Conservation (phyloP, 2,888 invertebrate species). For the Tuta absoluta region DNA sequence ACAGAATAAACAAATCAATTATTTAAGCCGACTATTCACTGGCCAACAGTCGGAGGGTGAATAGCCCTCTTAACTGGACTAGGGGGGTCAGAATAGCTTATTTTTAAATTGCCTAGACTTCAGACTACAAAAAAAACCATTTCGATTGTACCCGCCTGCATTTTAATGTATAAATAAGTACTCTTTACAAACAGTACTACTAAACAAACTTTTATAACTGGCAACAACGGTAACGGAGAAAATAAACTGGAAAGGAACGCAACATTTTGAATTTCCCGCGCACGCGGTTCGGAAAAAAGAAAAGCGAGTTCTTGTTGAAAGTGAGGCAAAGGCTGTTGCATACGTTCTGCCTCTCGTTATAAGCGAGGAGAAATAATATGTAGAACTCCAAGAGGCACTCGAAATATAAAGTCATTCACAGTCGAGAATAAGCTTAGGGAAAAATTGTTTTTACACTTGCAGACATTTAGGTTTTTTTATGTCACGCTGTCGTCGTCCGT, state of each 20-base stretch:
- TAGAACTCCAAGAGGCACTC: slow-evolving; percentile 23
- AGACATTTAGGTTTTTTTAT: background rate
- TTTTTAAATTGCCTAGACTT: slow-evolving; percentile 17
- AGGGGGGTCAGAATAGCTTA: slow-evolving; percentile 13
- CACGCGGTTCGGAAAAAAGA: slow-evolving; percentile 20
- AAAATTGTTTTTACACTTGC: slow-evolving; percentile 6
- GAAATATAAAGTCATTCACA: slow-evolving; percentile 30
- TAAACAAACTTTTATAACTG: background rate
- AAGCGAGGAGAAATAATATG: slow-evolving; percentile 30
- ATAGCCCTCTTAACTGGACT: slow-evolving; percentile 19
- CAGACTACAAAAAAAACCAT: background rate
- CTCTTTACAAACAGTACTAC: slow-evolving; percentile 3
- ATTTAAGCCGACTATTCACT: slow-evolving; percentile 23
- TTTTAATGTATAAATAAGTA: background rate
- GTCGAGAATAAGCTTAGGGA: slow-evolving; percentile 18
- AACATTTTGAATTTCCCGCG: slow-evolving; percentile 23
- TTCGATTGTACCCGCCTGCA: background rate
- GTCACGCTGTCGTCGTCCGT: background rate
- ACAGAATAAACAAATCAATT: slow-evolving; percentile 24
- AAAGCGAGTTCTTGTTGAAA: slow-evolving; percentile 24
- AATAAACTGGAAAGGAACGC: background rate
- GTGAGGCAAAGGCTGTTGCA: slow-evolving; percentile 6
- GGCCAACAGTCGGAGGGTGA: slow-evolving; percentile 16
- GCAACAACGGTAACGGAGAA: background rate
- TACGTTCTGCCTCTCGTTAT: slow-evolving; percentile 26